phyloP scores from a whole-genome alignment of 2,113 vertebrate species.

The Gymnocephalus cernua region DNA sequence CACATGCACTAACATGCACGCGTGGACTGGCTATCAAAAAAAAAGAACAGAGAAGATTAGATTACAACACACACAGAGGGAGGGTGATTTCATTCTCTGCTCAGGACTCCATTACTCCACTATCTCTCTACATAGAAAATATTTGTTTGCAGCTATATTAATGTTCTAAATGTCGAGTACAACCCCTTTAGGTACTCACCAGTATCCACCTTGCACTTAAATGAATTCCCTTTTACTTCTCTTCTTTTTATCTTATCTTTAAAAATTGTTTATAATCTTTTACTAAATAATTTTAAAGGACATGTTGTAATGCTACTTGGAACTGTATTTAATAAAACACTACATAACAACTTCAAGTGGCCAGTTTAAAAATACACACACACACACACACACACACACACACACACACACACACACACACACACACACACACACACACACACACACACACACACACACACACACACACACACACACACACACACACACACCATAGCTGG shows the following conservation, averaged over 20 bases:
- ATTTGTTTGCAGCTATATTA: too few relatives aligned
- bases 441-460: too few relatives aligned
- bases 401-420: too few relatives aligned
- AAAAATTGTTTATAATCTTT: not conserved
- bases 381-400: not conserved
- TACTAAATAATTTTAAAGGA: not conserved
- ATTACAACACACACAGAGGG: too few relatives aligned
- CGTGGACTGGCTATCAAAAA: too few relatives aligned
- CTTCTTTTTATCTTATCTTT: not conserved
- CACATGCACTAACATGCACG: too few relatives aligned
- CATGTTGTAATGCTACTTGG: not conserved
- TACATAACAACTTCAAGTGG: not conserved
- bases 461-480: not conserved
- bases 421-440: too few relatives aligned
- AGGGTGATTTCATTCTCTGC: too few relatives aligned
- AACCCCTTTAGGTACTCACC: not conserved
- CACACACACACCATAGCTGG: not conserved
- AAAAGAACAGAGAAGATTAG: too few relatives aligned
- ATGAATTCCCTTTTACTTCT: not conserved
- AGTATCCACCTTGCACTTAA: not conserved
- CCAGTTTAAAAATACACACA: constrained; percentile 1
- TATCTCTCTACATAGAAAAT: too few relatives aligned
- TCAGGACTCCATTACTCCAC: too few relatives aligned
- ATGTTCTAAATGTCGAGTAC: too few relatives aligned
- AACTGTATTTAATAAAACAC: not conserved